Evolutionary conservation across 1,140 invertebrate genomes (phyloP).

Genomic region (Thereuonema tuberculata): DNA sequence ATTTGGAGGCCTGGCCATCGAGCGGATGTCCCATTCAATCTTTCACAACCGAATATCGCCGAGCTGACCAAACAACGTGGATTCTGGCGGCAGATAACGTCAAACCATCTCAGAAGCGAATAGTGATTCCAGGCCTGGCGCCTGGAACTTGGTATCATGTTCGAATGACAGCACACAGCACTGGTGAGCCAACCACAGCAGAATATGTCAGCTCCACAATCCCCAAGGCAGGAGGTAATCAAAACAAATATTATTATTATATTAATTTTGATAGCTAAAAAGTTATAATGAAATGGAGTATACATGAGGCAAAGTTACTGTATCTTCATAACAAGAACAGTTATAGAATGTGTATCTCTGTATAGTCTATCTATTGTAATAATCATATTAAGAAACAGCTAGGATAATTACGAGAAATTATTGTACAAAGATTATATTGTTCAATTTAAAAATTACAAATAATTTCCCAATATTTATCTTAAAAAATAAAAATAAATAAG

Average conservation of each 20-base stretch:
- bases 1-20: constrained; percentile 83
- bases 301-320: too few relatives aligned
- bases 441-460: too few relatives aligned
- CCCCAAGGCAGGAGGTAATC: constrained; percentile 75
- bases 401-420: too few relatives aligned
- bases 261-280: background rate
- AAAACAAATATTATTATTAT: too few relatives aligned
- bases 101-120: constrained; percentile 69
- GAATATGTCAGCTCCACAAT: constrained; percentile 90
- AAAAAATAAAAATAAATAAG: too few relatives aligned
- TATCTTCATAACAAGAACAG: too few relatives aligned
- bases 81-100: constrained; percentile 84
- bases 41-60: constrained; percentile 90
- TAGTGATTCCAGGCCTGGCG: constrained; percentile 76
- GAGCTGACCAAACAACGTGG: constrained; percentile 61
- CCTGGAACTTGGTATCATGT: constrained; percentile 81
- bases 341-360: too few relatives aligned
- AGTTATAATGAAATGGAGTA: too few relatives aligned
- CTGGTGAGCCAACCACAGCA: constrained; percentile 83
- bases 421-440: too few relatives aligned
- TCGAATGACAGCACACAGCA: constrained; percentile 85
- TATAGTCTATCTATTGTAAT: too few relatives aligned
- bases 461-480: too few relatives aligned
- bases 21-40: constrained; percentile 90
- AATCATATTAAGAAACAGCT: too few relatives aligned